Base-by-base conservation (phyloP, 2,888 invertebrate species). In the Xestia ashworthii region DNA sequence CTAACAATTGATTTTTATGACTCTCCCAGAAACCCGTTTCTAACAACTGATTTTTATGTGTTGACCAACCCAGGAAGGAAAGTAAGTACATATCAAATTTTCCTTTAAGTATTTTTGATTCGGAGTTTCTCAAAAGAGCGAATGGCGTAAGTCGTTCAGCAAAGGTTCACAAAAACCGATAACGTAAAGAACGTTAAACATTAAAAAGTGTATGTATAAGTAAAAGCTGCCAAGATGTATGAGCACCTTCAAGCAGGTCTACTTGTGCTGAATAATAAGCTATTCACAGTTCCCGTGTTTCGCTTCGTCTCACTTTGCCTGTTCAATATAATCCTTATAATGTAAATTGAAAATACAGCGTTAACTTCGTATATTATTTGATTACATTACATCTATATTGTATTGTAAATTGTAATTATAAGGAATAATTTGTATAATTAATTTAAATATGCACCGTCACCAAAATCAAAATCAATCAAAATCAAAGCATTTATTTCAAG, bases 241-340 rank as follows among this genome's bases (percentile, higher is more conserved):
- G 78, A 82, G 83, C 71, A 69, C 83, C 86, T 83, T 72, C 60
- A 71, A 77, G 68, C 77, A 82, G 68, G 60, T 85, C 60, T 82
- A 82, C 86, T 83, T 77, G 83, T 38, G 60, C 78, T 86, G 78
- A 86, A 83, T 82, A 83, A 77, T 86, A 86, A 72, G 78, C 71
- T 77, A 50, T 72, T 77, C 71, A 77, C 68, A 62, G 71, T 69
- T 76, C n/a, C 60, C 60, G 58, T 83, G 68, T 75, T 83, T 76
- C 68, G 71, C 83, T 86, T 86, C 76, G 82, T 86, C 76, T 82
- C 53, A 71, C 53, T 68, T 76, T 76, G 16, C 71, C 65, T 65
- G 67, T 69, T 82, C 64, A 76, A 69, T 82, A 66, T 82, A 82
- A 69, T 69, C 78, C 60, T 65, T 64, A 60, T 32, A 32, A 32